These are phyloP conservation scores for Phrynocephalus forsythii DNA, from an alignment of 2,797 vertebrate genomes.

Conservation along the genomic window DNA sequence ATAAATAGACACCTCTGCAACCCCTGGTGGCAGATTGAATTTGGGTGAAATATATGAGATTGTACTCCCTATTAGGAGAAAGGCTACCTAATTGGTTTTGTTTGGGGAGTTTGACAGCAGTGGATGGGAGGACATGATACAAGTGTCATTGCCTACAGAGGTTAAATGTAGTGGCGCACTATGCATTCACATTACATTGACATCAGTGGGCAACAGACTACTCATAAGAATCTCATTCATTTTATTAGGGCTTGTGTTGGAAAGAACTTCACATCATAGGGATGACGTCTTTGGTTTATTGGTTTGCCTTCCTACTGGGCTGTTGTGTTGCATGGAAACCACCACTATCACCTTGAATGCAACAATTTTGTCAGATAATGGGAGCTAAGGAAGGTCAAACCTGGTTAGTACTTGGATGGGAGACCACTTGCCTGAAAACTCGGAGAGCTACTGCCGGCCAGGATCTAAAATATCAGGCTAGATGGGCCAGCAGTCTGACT, in stretches of 20 bases:
- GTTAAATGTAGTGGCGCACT: constrained; percentile 6
- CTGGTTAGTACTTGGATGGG: too few relatives aligned
- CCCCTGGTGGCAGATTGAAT: neutral
- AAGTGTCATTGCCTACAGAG: constrained; percentile 9
- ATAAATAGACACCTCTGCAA: neutral
- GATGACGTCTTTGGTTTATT: neutral
- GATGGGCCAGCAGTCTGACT: too few relatives aligned
- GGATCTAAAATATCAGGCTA: too few relatives aligned
- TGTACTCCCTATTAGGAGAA: neutral
- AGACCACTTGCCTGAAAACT: too few relatives aligned
- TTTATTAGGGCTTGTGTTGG: neutral
- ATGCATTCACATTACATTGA: neutral
- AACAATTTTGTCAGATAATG: too few relatives aligned
- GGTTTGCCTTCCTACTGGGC: neutral
- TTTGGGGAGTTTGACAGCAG: too few relatives aligned
- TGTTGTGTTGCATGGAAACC: neutral
- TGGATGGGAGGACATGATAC: neutral
- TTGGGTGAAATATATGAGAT: neutral
- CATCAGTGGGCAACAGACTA: neutral
- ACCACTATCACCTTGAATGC: too few relatives aligned
- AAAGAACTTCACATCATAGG: neutral
- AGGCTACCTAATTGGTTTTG: neutral
- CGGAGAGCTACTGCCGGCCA: too few relatives aligned
- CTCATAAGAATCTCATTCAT: neutral
- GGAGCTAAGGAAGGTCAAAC: too few relatives aligned